Evolutionary conservation across 2,113 vertebrate species (phyloP).

Genomic region (Taxidea taxus): DNA sequence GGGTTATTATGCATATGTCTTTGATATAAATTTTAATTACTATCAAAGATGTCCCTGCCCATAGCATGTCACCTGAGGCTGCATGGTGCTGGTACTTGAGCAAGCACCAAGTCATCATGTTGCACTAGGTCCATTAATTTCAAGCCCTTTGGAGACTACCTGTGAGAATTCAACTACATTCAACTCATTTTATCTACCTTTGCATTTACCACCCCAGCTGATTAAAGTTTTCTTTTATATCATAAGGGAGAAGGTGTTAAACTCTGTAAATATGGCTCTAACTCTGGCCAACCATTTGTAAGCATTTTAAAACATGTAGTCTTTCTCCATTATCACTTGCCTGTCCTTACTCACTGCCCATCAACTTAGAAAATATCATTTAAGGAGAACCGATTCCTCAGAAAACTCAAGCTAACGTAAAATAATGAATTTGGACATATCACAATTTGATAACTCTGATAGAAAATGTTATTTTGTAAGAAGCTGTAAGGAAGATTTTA

Average conservation of each 20-base stretch:
- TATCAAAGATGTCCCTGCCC: not conserved
- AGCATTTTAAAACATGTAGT: not conserved
- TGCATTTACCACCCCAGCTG: not conserved
- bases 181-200: not conserved
- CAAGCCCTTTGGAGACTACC: not conserved
- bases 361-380: not conserved
- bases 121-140: conserved; percentile 10
- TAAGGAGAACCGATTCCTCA: conserved; percentile 8
- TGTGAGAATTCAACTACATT: not conserved
- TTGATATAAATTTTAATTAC: not conserved
- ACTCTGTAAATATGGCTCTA: not conserved
- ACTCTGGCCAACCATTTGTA: not conserved
- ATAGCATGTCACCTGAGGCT: not conserved
- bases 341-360: not conserved
- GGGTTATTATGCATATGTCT: not conserved
- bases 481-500: not conserved
- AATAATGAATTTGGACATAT: not conserved
- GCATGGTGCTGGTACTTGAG: not conserved
- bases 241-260: not conserved
- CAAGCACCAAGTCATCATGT: not conserved
- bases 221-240: conserved; percentile 44
- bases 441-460: not conserved
- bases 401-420: conserved; percentile 9
- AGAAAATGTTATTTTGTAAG: not conserved
- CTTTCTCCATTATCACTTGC: not conserved